Evolutionary conservation across 2,797 vertebrate species (phyloP).

Genomic region (Helicolenus hilgendorfi): DNA sequence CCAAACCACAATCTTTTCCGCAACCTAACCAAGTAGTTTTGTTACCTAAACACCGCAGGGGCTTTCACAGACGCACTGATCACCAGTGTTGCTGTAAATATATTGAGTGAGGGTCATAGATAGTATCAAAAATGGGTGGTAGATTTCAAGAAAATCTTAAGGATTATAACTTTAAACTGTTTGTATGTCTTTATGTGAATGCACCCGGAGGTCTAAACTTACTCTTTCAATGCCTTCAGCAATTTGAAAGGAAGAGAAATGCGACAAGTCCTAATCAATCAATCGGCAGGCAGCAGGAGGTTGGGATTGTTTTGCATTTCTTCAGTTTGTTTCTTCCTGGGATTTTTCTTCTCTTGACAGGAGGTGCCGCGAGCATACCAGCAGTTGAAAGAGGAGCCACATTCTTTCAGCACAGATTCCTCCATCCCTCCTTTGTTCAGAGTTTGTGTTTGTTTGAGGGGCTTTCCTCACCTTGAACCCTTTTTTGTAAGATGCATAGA

Average conservation of each 20-base stretch:
- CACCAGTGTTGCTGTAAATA: neutral
- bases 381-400: constrained; percentile 87
- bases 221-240: constrained; percentile 28
- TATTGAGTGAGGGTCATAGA: neutral
- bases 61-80: no score
- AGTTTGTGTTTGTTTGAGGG: constrained; percentile 79
- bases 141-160: neutral
- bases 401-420: constrained; percentile 84
- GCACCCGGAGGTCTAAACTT: neutral
- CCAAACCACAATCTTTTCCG: no score
- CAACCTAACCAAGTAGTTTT: no score
- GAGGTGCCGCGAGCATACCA: constrained; percentile 79
- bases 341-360: constrained; percentile 85
- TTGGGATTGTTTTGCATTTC: constrained; percentile 86
- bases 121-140: neutral
- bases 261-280: constrained; percentile 81
- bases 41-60: no score
- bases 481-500: constrained; percentile 53
- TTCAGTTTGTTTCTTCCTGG: constrained; percentile 86
- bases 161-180: neutral
- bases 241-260: constrained; percentile 65
- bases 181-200: constrained; percentile 8
- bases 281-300: constrained; percentile 78
- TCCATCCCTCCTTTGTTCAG: constrained; percentile 82
- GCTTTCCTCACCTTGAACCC: constrained; percentile 81